These are phyloP conservation scores for Lucilia cuprina DNA, from an alignment of 1,140 invertebrate species.

Conservation along the genomic window DNA sequence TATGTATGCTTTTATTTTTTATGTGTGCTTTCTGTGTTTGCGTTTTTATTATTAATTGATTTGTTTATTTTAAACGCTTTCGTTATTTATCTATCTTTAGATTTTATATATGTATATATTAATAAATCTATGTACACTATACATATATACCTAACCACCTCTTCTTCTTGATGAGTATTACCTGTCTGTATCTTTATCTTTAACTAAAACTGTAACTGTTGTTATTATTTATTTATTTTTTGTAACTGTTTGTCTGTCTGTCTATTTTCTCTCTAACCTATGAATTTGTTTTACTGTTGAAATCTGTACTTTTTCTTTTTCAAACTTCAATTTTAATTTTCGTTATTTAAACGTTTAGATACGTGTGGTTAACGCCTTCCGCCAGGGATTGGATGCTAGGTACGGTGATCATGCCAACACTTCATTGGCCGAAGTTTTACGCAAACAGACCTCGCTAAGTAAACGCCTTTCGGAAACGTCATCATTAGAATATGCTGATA, in stretches of 20 bases:
- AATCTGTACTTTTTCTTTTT: background rate
- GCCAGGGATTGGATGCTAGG: conserved; percentile 95
- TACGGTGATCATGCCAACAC: conserved; percentile 90
- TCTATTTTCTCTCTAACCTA: background rate
- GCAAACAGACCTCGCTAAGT: conserved; percentile 88
- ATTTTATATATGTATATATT: too few species aligned
- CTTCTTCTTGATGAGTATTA: background rate
- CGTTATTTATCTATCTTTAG: background rate
- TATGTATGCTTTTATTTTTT: background rate
- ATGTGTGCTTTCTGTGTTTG: conserved; percentile 6
- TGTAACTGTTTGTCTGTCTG: background rate
- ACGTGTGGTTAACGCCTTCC: conserved; percentile 99
- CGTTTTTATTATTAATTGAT: background rate
- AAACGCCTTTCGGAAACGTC: conserved; percentile 90
- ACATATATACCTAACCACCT: background rate
- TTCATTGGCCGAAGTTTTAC: conserved; percentile 86
- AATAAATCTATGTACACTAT: background rate
- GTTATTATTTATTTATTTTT: background rate
- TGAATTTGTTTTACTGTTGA: background rate
- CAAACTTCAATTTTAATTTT: background rate
- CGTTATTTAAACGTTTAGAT: conserved; percentile 75
- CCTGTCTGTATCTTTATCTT: background rate
- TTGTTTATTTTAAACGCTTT: background rate
- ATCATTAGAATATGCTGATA: conserved; percentile 90
- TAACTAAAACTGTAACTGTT: background rate